Base-by-base conservation (phyloP, 2,797 vertebrate genomes). In the Cyprinodon diabolis region DNA sequence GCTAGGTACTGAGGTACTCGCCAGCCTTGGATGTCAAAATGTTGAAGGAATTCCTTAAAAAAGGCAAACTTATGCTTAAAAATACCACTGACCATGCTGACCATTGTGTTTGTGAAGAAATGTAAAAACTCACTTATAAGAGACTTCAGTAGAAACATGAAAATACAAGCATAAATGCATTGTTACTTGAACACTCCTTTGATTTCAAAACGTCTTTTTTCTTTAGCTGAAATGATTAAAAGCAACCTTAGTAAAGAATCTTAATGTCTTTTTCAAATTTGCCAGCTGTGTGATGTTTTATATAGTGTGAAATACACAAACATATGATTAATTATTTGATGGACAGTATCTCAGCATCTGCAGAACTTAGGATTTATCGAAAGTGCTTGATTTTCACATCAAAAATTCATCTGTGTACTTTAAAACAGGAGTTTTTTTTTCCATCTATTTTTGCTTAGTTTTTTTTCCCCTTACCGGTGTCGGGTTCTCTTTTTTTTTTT, bases 401-500 rank as follows among this genome's bases (percentile, higher is more conserved):
- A 68, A 72, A 78, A 40, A 4, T 66, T 23, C 40, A 66, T 77
- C 68, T 72, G 66, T 6, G 63, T 71, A 74, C 57, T 35, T 43
- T 60, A 71, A 43, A 68, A 49, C 45, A 67, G 60, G 37, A 77
- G 73, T 79, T 30, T 30, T 77, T 30, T 37, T 15, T 47, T 14
- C 52, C 1, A 15, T 69, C 66, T 82, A 3, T 72, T 78, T 70
- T 49, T 76, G 55, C 82, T 83, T 74, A n/a, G 66, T 80, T 85
- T 89, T 79, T 79, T 67, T 71, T 43, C 84, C 87, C 78, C 79
- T 67, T 71, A 84, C 76, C 71, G 77, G 78, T 85, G 76, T 82
- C 80, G 66, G 79, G 87, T 92, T 91, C 87, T 78, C 40, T 71
- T 85, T 73, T 10, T 71, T 85, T 73, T 10, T 75, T 77, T 62